A percentile compares a stretch with the other conserved stretches of the same genome.
Conservation (phyloP, 1,140 invertebrate genomes). For the Drosophila simulans region DNA sequence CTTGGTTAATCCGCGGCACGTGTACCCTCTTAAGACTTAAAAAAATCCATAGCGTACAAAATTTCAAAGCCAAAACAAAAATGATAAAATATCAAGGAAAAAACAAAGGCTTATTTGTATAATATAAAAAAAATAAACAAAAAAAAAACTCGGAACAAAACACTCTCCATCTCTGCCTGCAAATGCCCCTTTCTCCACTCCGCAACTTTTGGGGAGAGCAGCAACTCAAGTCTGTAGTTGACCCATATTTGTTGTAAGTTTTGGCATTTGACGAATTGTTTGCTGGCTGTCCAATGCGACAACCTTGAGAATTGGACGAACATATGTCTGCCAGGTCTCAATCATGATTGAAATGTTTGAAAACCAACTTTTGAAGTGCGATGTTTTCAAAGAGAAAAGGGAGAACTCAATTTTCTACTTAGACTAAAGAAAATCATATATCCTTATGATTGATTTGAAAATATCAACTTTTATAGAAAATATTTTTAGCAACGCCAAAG, state of each 20-base stretch:
- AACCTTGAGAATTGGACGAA: conserved; percentile 27
- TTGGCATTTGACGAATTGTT: conserved; percentile 40
- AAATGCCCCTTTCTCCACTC: conserved; percentile 25
- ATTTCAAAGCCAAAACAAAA: conserved; percentile 23
- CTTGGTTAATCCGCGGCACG: conserved; percentile 71
- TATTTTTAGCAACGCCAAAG: background rate
- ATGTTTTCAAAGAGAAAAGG: too few relatives aligned
- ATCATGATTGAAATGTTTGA: conserved; percentile 5
- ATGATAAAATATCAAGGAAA: conserved; percentile 8
- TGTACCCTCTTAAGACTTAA: conserved; percentile 68
- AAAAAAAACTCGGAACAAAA: conserved; percentile 22
- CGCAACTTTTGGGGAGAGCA: conserved; percentile 1
- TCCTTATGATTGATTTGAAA: background rate
- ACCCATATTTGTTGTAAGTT: conserved; percentile 34
- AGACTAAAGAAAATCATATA: background rate
- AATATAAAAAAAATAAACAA: background rate
- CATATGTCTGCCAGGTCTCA: conserved; percentile 16
- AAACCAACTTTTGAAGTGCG: too few relatives aligned
- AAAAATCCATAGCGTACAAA: conserved; percentile 31
- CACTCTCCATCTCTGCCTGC: conserved; percentile 27
- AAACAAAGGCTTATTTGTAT: conserved; percentile 20
- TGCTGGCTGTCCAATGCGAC: conserved; percentile 16
- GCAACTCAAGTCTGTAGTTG: conserved; percentile 31
- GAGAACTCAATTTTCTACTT: background rate
- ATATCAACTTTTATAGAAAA: background rate